Evolutionary conservation across 2,797 vertebrate species (phyloP), one percentile per base, ranked within the genome.

Genomic region (Salarias fasciatus): DNA sequence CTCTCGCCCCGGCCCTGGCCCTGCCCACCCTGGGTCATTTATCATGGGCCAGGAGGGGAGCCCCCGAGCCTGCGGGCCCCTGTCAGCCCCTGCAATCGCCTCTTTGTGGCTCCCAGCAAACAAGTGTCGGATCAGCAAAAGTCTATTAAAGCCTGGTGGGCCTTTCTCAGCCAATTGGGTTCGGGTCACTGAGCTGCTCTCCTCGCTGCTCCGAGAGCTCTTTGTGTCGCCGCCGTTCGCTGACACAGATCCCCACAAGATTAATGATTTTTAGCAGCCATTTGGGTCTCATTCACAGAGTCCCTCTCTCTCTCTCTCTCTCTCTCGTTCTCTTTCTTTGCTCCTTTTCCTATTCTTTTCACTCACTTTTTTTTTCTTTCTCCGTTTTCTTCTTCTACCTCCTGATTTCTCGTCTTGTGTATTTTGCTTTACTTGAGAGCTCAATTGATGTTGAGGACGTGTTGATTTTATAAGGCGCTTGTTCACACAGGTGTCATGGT

Each of bases 111-210:
- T 95, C 93, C 95, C 93, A 96, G 95, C 95, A 97, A 99, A 99
- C 97, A 98, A 99, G 96, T 99, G 97, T 99, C 92, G 96, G 96
- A 99, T 99, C 97, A 99, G 97, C 97, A 99, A 97, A 99, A 99
- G 96, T 99, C 96, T 98, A 98, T 99, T 99, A 98, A 93, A 97
- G 95, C 95, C 95, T 96, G 96, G 95, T 97, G 96, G 96, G 97
- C 95, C 95, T 98, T 98, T 99, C 96, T 96, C 95, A 96, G 95
- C 95, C 96, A 97, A 98, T 99, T 97, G 98, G 97, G 95, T 94
- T 92, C 94, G 96, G 97, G 97, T 99, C 97, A 99, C 92, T 98
- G 97, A 96, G 95, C 95, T 94, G 95, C 96, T 96, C 96, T 95
- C 94, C 94, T 93, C 91, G 93, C 94, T 94, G 94, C 95, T 95